Base-by-base conservation (phyloP, 2,797 vertebrate species). In the Periparus ater region DNA sequence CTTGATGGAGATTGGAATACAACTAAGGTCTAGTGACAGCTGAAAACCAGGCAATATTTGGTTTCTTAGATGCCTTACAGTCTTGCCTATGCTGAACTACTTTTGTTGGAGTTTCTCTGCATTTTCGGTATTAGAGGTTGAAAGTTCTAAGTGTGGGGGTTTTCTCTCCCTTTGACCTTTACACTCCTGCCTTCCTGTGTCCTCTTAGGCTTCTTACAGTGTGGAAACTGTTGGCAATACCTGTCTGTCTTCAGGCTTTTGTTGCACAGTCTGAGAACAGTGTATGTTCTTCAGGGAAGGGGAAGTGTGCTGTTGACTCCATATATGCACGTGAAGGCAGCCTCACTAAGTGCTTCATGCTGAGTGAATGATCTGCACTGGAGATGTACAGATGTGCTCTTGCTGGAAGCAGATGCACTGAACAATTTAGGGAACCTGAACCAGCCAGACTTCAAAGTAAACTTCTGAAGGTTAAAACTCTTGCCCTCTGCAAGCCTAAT, bases 391-490 rank as follows among this genome's bases (percentile, higher is more conserved):
- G 91, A 94, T 94, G 88, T 89, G 71, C 77, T 93, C 48, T 48
- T 57, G 73, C 80, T 95, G 77, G 58, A 79, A 90, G 63, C 54
- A 50, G 68, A 79, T 10, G 67, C n/a, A 29, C 55, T 71, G 66
- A 82, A 81, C 44, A 53, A 88, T 87, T 95, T 78, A 94, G 80
- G 79, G 77, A 95, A 73, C 82, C 85, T 38, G 22, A 76, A 91
- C 88, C 74, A 84, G 47, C 9, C 88, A 86, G 77, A 90, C 93
- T 93, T 96, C 91, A 94, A 95, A 96, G 95, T 42, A 70, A 90
- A 72, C 89, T 88, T 96, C 70, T 94, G 89, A 95, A 89, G 79
- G 76, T 89, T 95, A 90, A 94, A 79, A 70, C 70, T 96, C 66
- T 85, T 89, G 73, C 89, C 89, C 87, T 92, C 78, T 91, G 87